phyloP scores from a whole-genome alignment of 1,140 invertebrate species.

The Hyles euphorbiae region DNA sequence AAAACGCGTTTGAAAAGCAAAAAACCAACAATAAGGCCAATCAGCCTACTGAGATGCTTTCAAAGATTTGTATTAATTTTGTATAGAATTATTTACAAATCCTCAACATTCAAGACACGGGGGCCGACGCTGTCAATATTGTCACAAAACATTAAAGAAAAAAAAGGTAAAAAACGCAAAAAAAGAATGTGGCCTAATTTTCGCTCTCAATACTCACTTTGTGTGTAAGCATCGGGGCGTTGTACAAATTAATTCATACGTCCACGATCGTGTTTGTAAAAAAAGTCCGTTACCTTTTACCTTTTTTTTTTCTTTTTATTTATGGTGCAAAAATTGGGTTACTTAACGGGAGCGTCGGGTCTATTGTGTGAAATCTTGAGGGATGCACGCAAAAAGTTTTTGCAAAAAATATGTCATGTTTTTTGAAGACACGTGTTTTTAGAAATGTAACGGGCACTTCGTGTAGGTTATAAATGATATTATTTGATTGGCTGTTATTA shows the following conservation, averaged over 20 bases:
- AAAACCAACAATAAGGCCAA: conserved; percentile 64
- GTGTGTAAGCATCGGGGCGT: conserved; percentile 68
- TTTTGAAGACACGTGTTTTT: conserved; percentile 14
- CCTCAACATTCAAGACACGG: conserved; percentile 33
- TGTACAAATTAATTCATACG: conserved; percentile 69
- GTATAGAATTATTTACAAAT: conserved; percentile 72
- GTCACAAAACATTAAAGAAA: conserved; percentile 58
- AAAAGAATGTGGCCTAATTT: conserved; percentile 71
- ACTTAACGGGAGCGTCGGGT: conserved; percentile 63
- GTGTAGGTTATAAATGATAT: conserved; percentile 43
- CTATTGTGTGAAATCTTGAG: conserved; percentile 48
- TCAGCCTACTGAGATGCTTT: conserved; percentile 43
- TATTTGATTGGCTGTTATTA: conserved; percentile 38
- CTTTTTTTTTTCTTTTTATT: conserved; percentile 62
- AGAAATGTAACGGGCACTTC: conserved; percentile 15
- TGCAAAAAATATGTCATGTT: conserved; percentile 21
- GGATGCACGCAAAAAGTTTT: conserved; percentile 28
- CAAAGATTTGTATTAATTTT: conserved; percentile 64
- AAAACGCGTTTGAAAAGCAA: conserved; percentile 33
- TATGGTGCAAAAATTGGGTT: conserved; percentile 73
- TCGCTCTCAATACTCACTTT: conserved; percentile 67
- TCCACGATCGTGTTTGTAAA: conserved; percentile 26
- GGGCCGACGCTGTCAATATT: conserved; percentile 66
- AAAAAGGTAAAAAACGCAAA: conserved; percentile 38
- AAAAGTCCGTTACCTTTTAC: conserved; percentile 62